Percentiles rank a stretch among this genome's conserved stretches.
phyloP scores from a whole-genome alignment of 2,797 vertebrate species.

The Hydrocynus forskahlii region DNA sequence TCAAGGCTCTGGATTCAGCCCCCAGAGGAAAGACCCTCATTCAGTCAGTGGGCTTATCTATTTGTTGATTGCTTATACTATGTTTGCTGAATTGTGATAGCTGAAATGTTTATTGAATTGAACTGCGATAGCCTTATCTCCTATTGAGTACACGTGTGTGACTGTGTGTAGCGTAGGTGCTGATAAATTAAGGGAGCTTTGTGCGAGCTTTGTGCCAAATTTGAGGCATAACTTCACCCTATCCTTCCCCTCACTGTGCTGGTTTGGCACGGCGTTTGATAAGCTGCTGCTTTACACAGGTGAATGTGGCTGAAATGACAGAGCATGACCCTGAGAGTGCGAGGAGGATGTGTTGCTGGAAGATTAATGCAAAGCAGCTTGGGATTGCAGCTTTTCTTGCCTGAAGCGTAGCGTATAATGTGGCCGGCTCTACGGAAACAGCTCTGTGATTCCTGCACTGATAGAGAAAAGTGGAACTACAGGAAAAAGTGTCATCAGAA shows the following conservation, averaged over 20 bases:
- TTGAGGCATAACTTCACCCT: not conserved
- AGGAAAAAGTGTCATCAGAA: not conserved
- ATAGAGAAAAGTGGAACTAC: not conserved
- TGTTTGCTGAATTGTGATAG: constrained; percentile 18
- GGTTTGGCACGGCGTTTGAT: not conserved
- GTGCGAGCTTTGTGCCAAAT: not conserved
- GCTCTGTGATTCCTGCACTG: not conserved
- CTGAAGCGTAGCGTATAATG: not conserved
- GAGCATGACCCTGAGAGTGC: too few relatives aligned
- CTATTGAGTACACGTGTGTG: not conserved
- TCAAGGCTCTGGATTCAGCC: constrained; percentile 22
- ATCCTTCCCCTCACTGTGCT: not conserved
- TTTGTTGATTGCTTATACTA: constrained; percentile 7
- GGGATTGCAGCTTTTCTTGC: not conserved
- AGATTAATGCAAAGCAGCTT: not conserved
- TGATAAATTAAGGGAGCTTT: not conserved
- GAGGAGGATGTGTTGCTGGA: not conserved
- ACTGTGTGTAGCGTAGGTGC: not conserved
- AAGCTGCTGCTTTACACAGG: not conserved
- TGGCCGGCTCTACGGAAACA: not conserved
- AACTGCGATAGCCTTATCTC: not conserved
- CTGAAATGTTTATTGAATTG: constrained; percentile 16
- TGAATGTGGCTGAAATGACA: not conserved
- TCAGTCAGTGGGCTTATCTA: constrained; percentile 7
- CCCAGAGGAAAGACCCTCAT: not conserved